Evolutionary conservation across 2,888 invertebrate species (phyloP).

Genomic region (Timandra comae): DNA sequence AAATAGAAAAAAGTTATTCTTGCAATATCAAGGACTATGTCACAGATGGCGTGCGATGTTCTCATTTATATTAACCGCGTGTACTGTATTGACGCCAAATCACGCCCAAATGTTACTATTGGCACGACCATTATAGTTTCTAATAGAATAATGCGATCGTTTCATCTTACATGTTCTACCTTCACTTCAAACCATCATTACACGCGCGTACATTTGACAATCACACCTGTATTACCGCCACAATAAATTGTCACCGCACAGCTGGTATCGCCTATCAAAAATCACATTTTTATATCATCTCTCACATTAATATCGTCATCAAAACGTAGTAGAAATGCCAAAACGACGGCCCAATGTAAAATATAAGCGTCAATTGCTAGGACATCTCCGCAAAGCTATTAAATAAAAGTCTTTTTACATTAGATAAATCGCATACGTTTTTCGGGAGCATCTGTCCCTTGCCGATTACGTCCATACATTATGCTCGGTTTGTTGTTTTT

Average conservation of each 20-base stretch:
- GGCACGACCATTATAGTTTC: constrained; percentile 52
- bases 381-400: constrained; percentile 69
- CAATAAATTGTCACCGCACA: constrained; percentile 56
- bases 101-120: constrained; percentile 57
- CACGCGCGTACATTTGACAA: constrained; percentile 1
- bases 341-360: constrained; percentile 63
- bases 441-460: constrained; percentile 74
- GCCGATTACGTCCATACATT: constrained; percentile 74
- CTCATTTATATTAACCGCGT: too few species aligned
- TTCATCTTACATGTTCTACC: constrained; percentile 33
- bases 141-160: constrained; percentile 34
- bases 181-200: background rate
- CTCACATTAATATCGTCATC: constrained; percentile 64
- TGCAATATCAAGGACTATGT: constrained; percentile 36
- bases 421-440: constrained; percentile 73
- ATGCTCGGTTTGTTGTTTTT: constrained; percentile 76
- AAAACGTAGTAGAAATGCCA: constrained; percentile 57
- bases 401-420: constrained; percentile 76
- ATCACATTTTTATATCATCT: constrained; percentile 63
- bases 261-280: constrained; percentile 60
- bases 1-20: constrained; percentile 18
- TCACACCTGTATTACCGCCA: constrained; percentile 45
- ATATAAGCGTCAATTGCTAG: constrained; percentile 66
- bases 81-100: constrained; percentile 46
- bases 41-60: constrained; percentile 33